A percentile compares a stretch with the other conserved stretches of the same genome.
These are phyloP conservation scores for Apis dorsata DNA, from an alignment of 1,140 invertebrate species.

Conservation along the genomic window DNA sequence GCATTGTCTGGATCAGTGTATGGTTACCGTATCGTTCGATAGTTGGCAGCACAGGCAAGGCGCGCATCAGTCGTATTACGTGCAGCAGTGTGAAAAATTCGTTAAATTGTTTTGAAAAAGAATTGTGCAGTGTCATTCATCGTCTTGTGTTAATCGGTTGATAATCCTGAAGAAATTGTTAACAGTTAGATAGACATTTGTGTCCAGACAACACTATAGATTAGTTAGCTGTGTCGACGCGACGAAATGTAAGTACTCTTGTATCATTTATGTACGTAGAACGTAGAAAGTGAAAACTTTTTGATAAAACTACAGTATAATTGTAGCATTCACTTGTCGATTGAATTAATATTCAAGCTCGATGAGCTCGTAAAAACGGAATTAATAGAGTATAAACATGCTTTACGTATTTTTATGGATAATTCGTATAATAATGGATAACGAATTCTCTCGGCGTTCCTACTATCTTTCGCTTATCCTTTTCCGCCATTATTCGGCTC, in stretches of 20 bases:
- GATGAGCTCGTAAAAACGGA: slow-evolving; percentile 60
- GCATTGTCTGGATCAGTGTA: slow-evolving; percentile 49
- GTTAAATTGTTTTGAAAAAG: background rate
- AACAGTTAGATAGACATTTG: background rate
- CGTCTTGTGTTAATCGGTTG: background rate
- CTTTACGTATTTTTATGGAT: slow-evolving; percentile 78
- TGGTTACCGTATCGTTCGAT: slow-evolving; percentile 56
- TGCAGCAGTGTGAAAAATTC: background rate
- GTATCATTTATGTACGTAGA: too few relatives aligned
- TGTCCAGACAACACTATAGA: too few relatives aligned
- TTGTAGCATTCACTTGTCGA: background rate
- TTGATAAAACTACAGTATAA: background rate
- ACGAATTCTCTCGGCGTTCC: slow-evolving; percentile 61
- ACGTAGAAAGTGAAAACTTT: background rate
- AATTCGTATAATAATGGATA: slow-evolving; percentile 66
- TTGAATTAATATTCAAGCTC: slow-evolving; percentile 8
- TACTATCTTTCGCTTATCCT: slow-evolving; percentile 26
- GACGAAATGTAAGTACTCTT: background rate
- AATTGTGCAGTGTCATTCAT: background rate
- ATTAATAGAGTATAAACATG: slow-evolving; percentile 75
- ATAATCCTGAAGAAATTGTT: background rate
- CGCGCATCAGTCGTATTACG: background rate
- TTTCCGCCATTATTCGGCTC: background rate
- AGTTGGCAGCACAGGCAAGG: slow-evolving; percentile 78
- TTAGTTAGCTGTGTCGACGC: background rate